Percentiles rank a stretch among this genome's conserved stretches.
Conservation (phyloP, 2,113 vertebrate species). For the Gambusia affinis region DNA sequence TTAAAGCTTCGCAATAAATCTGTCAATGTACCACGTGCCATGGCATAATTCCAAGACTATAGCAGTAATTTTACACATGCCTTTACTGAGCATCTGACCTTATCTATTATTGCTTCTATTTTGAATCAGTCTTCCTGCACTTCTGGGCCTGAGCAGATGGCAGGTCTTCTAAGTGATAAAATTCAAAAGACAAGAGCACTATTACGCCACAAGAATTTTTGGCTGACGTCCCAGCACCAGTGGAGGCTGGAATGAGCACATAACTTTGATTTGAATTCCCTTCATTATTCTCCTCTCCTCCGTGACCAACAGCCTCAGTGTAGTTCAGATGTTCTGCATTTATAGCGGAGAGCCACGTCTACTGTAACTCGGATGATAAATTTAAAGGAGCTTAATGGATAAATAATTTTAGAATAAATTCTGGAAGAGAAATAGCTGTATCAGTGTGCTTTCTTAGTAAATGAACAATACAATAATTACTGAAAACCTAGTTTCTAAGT, state of each 20-base stretch:
- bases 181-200: constrained; percentile 71
- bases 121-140: constrained; percentile 69
- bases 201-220: constrained; percentile 56
- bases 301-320: constrained; percentile 20
- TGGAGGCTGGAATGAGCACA: constrained; percentile 47
- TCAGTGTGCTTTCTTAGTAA: not conserved
- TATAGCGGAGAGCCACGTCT: constrained; percentile 10
- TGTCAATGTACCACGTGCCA: constrained; percentile 32
- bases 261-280: constrained; percentile 56
- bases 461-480: too few relatives aligned
- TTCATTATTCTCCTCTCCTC: constrained; percentile 58
- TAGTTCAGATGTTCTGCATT: constrained; percentile 32
- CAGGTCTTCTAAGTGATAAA: constrained; percentile 72
- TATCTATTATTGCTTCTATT: constrained; percentile 72
- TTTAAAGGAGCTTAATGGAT: constrained; percentile 18
- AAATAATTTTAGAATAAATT: constrained; percentile 1
- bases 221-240: constrained; percentile 50
- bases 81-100: constrained; percentile 68
- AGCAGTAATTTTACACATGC: constrained; percentile 55
- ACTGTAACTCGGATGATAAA: constrained; percentile 7
- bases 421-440: not conserved
- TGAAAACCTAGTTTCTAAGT: not conserved
- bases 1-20: constrained; percentile 51
- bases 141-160: constrained; percentile 75
- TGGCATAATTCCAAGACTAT: constrained; percentile 26